Base-by-base conservation (phyloP, 2,888 invertebrate genomes). In the Pristionchus japonicus region DNA sequence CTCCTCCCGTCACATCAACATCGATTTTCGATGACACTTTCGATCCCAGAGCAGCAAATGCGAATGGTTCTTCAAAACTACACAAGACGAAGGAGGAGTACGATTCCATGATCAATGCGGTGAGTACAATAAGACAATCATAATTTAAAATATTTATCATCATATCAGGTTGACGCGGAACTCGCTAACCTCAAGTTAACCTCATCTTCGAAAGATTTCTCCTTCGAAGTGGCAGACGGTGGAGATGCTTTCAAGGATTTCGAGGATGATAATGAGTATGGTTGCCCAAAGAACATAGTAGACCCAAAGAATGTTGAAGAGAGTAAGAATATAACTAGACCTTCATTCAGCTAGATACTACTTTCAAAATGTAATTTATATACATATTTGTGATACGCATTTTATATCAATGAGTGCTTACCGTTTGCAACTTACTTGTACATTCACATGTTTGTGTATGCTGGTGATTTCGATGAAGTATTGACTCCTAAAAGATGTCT, bases 241-340 rank as follows among this genome's bases (percentile, higher is more conserved):
- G 67, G 70, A 11, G 86, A 86, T 70, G 86, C 86, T 49, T 86
- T 86, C 70, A 86, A 86, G 70, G 86, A 86, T 37, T 43, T 86
- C 15, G 85, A 61, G 34, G 85, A 85, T 27, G 70, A 67, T 40
- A 86, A 86, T 40, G 70, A 67, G 37, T 86, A 86, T 34, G 86
- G 86, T 9, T 70, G 70, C 34, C 86, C 86, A 0, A 67, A 70
- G 49, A 86, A 86, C 31, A 86, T 70, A 20, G 86, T 86, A 9
- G 86, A 86, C 34, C 86, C 86, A 20, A 70, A 70, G 31, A 61
- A 64, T 40, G 43, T 85, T 27, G 64, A 85, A 27, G 85, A 85
- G 31, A 85, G 37, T 64, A 85, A 85, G 57, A 64, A 37, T 85
- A 47, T 77, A 23, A 13, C 83, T 34, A 57, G 64, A 37, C 64